These are phyloP conservation scores for Julus scandinavius DNA, from an alignment of 2,888 invertebrate genomes.

Conservation along the genomic window DNA sequence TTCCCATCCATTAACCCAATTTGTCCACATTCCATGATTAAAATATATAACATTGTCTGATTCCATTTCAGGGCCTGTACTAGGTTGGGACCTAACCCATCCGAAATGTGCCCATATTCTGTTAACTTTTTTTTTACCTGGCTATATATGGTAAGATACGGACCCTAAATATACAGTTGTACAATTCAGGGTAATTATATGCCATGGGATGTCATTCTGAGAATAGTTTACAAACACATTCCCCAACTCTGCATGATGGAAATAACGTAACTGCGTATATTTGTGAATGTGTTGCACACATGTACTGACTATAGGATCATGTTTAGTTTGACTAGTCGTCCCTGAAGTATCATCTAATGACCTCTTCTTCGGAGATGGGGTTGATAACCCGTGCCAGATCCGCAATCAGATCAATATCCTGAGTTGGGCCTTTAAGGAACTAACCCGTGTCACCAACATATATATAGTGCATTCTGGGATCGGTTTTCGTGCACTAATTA, in stretches of 20 bases:
- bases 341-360: neutral
- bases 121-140: too few relatives aligned
- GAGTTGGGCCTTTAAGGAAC: neutral
- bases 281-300: neutral
- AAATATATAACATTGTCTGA: too few relatives aligned
- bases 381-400: neutral
- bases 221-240: neutral
- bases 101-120: too few relatives aligned
- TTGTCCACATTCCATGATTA: too few relatives aligned
- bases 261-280: too few relatives aligned
- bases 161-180: too few relatives aligned
- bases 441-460: neutral
- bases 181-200: too few relatives aligned
- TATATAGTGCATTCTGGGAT: conserved; percentile 13
- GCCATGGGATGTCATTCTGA: too few relatives aligned
- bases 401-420: neutral
- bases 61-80: too few relatives aligned
- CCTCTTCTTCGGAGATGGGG: neutral
- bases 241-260: neutral
- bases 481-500: neutral
- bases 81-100: too few relatives aligned
- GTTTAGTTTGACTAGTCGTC: neutral
- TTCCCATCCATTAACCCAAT: too few relatives aligned
- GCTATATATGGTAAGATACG: too few relatives aligned
- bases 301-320: neutral